Evolutionary conservation across 2,113 vertebrate species (phyloP).

Genomic region (Eulemur macaco): DNA sequence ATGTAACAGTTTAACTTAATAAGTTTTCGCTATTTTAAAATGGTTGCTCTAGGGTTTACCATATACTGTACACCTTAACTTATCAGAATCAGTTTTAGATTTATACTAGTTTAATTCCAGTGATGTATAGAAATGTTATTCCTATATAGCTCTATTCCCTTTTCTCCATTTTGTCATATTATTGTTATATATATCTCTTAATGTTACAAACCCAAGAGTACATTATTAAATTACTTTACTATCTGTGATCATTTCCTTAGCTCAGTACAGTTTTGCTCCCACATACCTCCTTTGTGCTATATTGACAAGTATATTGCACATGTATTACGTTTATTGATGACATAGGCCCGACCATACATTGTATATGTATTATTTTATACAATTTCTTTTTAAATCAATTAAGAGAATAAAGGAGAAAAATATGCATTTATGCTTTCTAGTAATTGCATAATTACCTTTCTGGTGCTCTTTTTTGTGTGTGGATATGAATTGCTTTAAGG

Average conservation of each 20-base stretch:
- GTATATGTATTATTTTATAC: not conserved
- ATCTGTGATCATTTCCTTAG: not conserved
- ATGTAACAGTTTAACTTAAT: not conserved
- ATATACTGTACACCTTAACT: not conserved
- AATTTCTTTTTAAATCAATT: not conserved
- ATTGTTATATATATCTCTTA: not conserved
- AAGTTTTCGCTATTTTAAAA: not conserved
- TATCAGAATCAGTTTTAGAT: not conserved
- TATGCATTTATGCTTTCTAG: not conserved
- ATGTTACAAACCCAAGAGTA: not conserved
- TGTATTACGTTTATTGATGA: not conserved
- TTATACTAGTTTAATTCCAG: not conserved
- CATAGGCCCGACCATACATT: not conserved
- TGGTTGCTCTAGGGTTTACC: not conserved
- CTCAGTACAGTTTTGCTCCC: not conserved
- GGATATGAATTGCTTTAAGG: not conserved
- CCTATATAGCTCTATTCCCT: not conserved
- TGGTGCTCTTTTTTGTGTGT: not conserved
- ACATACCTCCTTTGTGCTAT: not conserved
- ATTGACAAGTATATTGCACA: not conserved
- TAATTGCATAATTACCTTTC: not conserved
- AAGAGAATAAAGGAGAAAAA: not conserved
- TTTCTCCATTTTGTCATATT: not conserved
- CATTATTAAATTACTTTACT: not conserved
- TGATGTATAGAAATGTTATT: not conserved